Base-by-base conservation (phyloP, 1,140 invertebrate species). In the Ectropis grisescens region DNA sequence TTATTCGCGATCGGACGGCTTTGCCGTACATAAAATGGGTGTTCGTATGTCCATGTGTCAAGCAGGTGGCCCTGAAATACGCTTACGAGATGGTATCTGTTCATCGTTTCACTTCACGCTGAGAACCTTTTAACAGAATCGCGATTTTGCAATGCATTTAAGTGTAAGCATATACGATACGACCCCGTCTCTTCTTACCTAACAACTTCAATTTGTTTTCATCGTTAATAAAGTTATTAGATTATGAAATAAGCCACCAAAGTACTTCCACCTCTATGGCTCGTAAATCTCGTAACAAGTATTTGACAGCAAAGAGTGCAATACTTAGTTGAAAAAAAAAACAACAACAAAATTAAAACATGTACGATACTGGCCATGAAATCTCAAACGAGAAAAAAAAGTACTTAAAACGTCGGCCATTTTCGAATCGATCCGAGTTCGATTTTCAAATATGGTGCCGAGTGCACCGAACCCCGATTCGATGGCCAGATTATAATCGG, bases 391-490 rank as follows among this genome's bases (percentile, higher is more conserved):
- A 16, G 23, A 52, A 41, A 37, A 36, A 29, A 41, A 40, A 42
- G 9, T 22, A 22, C 4, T 22, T 22, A 42, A 37, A 15, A 11
- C n/a, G 37, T 40, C 67, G 60, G 65, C 62, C 67, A 71, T 74
- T 67, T 70, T 69, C 39, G 36, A 62, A 58, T 58, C 38, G 60
- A 70, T 69, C 61, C 58, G 47, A 33, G 55, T 74, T 65, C 56
- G 64, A 69, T 58, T 75, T 58, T 72, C 60, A 75, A 70, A 78
- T 55, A 74, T 72, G 61, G 57, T 67, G 56, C 52, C 52, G 67
- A 68, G 72, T 72, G 68, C 70, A 72, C 44, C 62, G 69, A 74
- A 69, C 65, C 67, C 68, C 51, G 52, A 56, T 68, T 41, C 55
- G 57, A 64, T 58, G 54, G 58, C 58, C 58, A 35, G 58, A 66